These are phyloP conservation scores for Crambe crambe DNA, from an alignment of 37 sponge, comb jelly and placozoan species.

Conservation along the genomic window DNA sequence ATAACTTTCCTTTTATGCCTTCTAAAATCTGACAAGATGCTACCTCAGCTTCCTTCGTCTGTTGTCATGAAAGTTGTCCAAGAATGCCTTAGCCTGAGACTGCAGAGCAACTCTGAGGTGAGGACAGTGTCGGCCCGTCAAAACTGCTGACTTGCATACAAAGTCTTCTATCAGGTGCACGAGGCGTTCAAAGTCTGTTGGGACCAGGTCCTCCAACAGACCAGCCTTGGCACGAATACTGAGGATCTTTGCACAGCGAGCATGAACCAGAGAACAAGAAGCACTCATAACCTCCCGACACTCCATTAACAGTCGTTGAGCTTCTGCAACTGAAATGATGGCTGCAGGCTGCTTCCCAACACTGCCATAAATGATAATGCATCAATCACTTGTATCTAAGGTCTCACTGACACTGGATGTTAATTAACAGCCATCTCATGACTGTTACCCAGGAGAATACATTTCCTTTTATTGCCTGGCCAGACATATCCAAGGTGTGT, in stretches of 20 bases:
- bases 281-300: constrained; percentile 68
- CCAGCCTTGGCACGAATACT: constrained; percentile 83
- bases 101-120: constrained; percentile 71
- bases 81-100: constrained; percentile 83
- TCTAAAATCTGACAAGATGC: neutral
- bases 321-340: constrained; percentile 6
- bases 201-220: constrained; percentile 63
- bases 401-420: too few species aligned
- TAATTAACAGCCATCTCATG: too few species aligned
- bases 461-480: too few species aligned
- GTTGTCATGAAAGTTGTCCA: constrained; percentile 87
- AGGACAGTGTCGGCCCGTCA: constrained; percentile 77
- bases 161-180: constrained; percentile 73
- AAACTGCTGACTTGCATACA: constrained; percentile 42
- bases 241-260: constrained; percentile 85
- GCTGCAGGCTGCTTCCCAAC: neutral
- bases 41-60: constrained; percentile 73
- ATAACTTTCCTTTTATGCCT: too few species aligned
- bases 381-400: neutral
- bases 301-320: constrained; percentile 29
- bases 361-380: neutral
- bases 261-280: constrained; percentile 79
- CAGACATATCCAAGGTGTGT: too few species aligned
- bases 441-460: too few species aligned
- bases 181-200: constrained; percentile 75